These are phyloP conservation scores for Silurus asotus DNA, from an alignment of 2,113 vertebrate species.

Conservation along the genomic window DNA sequence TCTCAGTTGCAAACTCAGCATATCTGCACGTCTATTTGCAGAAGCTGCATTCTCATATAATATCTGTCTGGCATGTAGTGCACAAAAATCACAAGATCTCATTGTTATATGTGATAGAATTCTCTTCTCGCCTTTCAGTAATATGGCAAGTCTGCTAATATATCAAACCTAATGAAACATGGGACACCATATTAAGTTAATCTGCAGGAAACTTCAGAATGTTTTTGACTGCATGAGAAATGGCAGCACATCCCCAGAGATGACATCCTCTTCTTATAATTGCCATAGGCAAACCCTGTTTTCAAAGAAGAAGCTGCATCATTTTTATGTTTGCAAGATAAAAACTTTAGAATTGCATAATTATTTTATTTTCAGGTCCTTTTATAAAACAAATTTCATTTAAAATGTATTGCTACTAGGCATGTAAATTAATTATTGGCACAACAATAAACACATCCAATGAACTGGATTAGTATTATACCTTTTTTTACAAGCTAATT, in stretches of 20 bases:
- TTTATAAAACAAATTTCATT: neutral
- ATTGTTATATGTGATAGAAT: neutral
- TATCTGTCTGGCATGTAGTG: neutral
- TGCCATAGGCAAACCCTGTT: neutral
- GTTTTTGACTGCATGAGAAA: slow-evolving; percentile 22
- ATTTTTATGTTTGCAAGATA: neutral
- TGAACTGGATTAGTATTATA: neutral
- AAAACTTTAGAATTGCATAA: neutral
- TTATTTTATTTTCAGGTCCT: neutral
- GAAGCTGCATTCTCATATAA: neutral
- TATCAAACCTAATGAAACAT: slow-evolving; percentile 30
- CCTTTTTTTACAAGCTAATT: neutral
- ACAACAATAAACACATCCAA: neutral
- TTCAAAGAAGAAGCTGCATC: slow-evolving; percentile 2
- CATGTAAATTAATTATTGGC: neutral
- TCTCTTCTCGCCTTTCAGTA: neutral
- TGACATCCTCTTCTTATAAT: neutral
- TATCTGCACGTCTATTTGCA: neutral
- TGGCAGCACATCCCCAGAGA: slow-evolving; percentile 1
- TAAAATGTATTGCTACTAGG: neutral
- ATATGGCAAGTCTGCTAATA: slow-evolving; percentile 11
- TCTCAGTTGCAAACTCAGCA: neutral
- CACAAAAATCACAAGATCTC: neutral
- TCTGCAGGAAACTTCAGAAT: slow-evolving; percentile 26
- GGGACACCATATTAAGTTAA: slow-evolving; percentile 14